A percentile compares a stretch with the other conserved stretches of the same genome.
Evolutionary conservation across 2,797 vertebrate genomes (phyloP).

Genomic region (Coregonus ussuriensis): DNA sequence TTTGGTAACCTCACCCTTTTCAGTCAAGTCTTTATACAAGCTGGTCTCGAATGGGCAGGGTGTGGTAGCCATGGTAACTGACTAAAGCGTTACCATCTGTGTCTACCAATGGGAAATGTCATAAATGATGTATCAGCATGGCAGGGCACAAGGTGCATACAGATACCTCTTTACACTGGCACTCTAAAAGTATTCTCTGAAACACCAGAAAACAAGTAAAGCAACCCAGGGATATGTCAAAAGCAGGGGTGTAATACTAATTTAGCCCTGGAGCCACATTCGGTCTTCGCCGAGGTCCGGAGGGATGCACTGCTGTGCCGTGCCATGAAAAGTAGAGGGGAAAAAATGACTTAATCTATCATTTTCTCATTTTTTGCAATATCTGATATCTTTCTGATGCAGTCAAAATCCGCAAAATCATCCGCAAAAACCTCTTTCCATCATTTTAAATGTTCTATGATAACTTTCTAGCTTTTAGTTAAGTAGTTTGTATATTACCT

Average conservation of each 20-base stretch:
- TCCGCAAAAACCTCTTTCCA: too few relatives aligned
- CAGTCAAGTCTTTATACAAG: slow-evolving; percentile 44
- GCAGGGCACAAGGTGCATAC: neutral
- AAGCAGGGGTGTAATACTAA: neutral
- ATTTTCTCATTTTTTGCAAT: neutral
- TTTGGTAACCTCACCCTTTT: neutral
- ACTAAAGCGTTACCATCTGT: slow-evolving; percentile 64
- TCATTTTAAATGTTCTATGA: too few relatives aligned
- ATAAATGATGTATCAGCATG: slow-evolving; percentile 59
- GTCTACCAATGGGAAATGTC: slow-evolving; percentile 60
- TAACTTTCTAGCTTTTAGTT: too few relatives aligned
- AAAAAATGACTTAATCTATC: neutral
- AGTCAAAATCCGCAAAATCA: too few relatives aligned
- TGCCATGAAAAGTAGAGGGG: neutral
- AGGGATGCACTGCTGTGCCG: neutral
- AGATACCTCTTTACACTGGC: neutral
- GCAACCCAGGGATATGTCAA: neutral
- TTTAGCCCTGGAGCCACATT: too few relatives aligned
- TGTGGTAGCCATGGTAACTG: slow-evolving; percentile 70
- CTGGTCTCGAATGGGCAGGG: slow-evolving; percentile 56
- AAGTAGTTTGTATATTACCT: too few relatives aligned
- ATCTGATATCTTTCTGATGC: too few relatives aligned
- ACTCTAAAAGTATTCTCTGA: neutral
- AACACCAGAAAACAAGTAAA: neutral
- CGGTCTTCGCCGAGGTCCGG: neutral